These are phyloP conservation scores for Xerus inauris DNA, from an alignment of 2,113 vertebrate genomes.

Conservation along the genomic window DNA sequence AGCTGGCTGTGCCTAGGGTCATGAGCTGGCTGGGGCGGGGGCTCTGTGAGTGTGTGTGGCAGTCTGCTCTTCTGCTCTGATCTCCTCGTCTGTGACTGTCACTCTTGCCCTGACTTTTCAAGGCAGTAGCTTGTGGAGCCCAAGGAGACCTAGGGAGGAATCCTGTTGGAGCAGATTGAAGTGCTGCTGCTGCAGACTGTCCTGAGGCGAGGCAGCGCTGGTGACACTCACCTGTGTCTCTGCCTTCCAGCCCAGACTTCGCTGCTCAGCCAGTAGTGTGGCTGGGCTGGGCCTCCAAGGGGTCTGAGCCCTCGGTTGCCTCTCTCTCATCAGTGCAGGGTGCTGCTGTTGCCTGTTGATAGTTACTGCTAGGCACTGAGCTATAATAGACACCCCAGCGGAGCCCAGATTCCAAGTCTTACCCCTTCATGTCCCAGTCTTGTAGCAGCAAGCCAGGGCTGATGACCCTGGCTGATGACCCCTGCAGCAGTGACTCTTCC, in stretches of 20 bases:
- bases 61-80: not conserved
- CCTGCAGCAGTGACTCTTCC: not conserved
- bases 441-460: too few species aligned
- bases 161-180: not conserved
- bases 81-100: not conserved
- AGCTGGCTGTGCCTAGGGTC: too few species aligned
- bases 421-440: not conserved
- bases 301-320: not conserved
- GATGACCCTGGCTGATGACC: not conserved
- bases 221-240: too few species aligned
- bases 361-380: not conserved
- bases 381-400: not conserved
- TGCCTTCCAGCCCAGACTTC: too few species aligned
- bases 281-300: not conserved
- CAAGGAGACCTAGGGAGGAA: not conserved
- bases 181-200: not conserved
- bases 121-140: not conserved
- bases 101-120: not conserved
- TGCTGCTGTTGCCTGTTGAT: not conserved
- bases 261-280: not conserved
- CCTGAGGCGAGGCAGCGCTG: rapidly evolving
- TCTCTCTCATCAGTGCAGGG: not conserved
- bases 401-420: not conserved
- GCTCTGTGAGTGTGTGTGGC: not conserved
- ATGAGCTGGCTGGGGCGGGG: not conserved